These are phyloP conservation scores for Pentamera pediparva DNA, from an alignment of 53 echinoderm and acorn worm species.

Conservation along the genomic window DNA sequence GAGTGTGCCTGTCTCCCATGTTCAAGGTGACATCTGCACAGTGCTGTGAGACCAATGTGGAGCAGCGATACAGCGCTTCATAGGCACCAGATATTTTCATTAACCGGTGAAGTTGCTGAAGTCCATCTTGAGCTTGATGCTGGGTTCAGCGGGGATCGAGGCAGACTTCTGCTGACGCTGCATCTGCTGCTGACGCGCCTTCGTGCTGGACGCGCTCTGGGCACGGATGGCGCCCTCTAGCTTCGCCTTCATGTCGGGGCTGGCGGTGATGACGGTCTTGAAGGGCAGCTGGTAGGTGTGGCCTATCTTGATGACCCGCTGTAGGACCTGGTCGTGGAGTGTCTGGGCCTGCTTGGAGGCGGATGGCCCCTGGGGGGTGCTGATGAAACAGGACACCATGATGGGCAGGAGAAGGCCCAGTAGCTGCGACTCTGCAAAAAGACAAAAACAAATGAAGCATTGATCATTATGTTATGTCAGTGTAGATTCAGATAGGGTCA, in stretches of 20 bases:
- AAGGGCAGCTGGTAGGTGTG: constrained; percentile 79
- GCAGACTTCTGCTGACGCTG: constrained; percentile 8
- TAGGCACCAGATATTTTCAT: background rate
- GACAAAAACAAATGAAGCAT: background rate
- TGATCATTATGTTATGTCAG: too few relatives aligned
- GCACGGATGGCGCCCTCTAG: constrained; percentile 83
- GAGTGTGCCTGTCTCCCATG: too few relatives aligned
- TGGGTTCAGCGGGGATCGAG: constrained; percentile 57
- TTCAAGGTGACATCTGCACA: too few relatives aligned
- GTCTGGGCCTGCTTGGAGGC: constrained; percentile 61
- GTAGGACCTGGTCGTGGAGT: constrained; percentile 85
- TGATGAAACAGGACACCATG: constrained; percentile 44
- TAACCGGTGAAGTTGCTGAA: constrained; percentile 95
- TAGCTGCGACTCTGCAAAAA: constrained; percentile 68
- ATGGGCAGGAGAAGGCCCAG: constrained; percentile 76
- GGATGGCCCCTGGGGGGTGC: constrained; percentile 19
- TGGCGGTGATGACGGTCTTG: constrained; percentile 70
- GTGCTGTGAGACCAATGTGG: too few relatives aligned
- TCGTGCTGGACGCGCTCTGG: constrained; percentile 53
- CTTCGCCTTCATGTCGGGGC: constrained; percentile 87
- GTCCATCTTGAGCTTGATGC: constrained; percentile 93
- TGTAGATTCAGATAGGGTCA: too few relatives aligned
- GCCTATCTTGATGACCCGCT: constrained; percentile 87
- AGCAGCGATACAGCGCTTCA: background rate
- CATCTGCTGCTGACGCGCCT: constrained; percentile 37